A percentile compares a stretch with the other conserved stretches of the same genome.
phyloP scores from a whole-genome alignment of 1,140 invertebrate genomes.

The Danaus melanippus region DNA sequence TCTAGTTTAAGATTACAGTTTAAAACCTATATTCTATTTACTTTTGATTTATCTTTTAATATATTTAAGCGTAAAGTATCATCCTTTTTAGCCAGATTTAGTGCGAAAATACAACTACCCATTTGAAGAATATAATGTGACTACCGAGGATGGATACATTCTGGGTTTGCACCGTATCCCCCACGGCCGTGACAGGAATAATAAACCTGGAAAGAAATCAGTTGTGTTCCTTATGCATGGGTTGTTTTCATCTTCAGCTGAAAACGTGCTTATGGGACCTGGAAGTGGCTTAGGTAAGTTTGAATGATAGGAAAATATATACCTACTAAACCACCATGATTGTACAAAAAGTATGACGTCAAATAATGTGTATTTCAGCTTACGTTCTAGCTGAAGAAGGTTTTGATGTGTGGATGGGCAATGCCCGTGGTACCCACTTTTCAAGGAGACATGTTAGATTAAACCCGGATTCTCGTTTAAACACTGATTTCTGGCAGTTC shows the following conservation, averaged over 20 bases:
- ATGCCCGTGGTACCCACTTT: slow-evolving; percentile 78
- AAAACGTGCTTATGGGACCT: slow-evolving; percentile 73
- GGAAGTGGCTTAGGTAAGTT: slow-evolving; percentile 65
- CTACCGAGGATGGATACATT: slow-evolving; percentile 76
- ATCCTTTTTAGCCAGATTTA: slow-evolving; percentile 63
- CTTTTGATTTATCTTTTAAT: slow-evolving; percentile 1
- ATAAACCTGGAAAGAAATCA: slow-evolving; percentile 29
- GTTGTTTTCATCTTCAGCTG: slow-evolving; percentile 72
- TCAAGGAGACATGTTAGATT: slow-evolving; percentile 73
- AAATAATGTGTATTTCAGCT: slow-evolving; percentile 54
- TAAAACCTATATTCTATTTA: not conserved
- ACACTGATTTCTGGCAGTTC: slow-evolving; percentile 82
- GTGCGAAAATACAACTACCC: slow-evolving; percentile 73
- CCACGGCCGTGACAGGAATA: slow-evolving; percentile 51
- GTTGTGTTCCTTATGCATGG: slow-evolving; percentile 79
- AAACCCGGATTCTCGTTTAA: slow-evolving; percentile 68
- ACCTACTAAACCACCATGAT: too few relatives aligned
- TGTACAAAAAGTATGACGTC: not conserved
- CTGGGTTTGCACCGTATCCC: slow-evolving; percentile 75
- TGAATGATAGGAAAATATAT: slow-evolving; percentile 11
- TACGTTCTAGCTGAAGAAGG: slow-evolving; percentile 80
- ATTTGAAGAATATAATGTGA: slow-evolving; percentile 71
- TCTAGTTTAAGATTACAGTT: not conserved
- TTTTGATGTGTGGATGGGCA: slow-evolving; percentile 86
- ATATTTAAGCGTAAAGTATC: not conserved